Conservation (phyloP, 2,888 invertebrate genomes). For the Scrobipalpa costella region DNA sequence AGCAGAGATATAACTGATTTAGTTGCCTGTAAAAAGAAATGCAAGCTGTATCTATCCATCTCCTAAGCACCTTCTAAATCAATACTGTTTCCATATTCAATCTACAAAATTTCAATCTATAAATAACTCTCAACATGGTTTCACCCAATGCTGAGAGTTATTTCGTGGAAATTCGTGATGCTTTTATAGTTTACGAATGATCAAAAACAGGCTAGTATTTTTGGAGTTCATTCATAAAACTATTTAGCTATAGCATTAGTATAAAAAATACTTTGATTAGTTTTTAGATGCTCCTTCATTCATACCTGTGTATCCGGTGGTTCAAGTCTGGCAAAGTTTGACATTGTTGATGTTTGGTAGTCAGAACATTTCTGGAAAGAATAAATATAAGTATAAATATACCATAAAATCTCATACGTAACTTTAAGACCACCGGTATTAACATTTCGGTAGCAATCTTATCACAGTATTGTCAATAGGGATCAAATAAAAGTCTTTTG, state of each 20-base stretch:
- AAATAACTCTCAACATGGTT: too few relatives aligned
- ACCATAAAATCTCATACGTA: background rate
- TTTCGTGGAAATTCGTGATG: too few relatives aligned
- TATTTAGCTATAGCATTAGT: too few relatives aligned
- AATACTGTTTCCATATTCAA: too few relatives aligned
- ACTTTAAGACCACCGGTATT: background rate
- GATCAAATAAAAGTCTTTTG: background rate
- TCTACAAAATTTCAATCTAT: too few relatives aligned
- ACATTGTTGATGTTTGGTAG: constrained; percentile 91
- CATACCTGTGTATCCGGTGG: constrained; percentile 94
- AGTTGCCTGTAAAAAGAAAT: constrained; percentile 85
- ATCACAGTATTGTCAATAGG: constrained; percentile 7
- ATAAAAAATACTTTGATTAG: too few relatives aligned
- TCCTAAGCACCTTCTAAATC: background rate
- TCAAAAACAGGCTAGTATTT: too few relatives aligned
- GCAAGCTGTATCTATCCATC: background rate
- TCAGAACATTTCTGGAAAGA: constrained; percentile 96
- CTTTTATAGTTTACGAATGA: too few relatives aligned
- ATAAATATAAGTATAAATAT: constrained; percentile 28
- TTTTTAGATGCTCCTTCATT: too few relatives aligned
- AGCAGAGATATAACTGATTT: constrained; percentile 96
- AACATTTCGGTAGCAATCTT: background rate
- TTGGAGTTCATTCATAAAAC: too few relatives aligned
- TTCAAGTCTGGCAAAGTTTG: constrained; percentile 96
- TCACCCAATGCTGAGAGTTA: too few relatives aligned